Percentiles rank a stretch among this genome's conserved stretches.
phyloP scores from a whole-genome alignment of 2,797 vertebrate genomes.

The Ambastaia sidthimunki region DNA sequence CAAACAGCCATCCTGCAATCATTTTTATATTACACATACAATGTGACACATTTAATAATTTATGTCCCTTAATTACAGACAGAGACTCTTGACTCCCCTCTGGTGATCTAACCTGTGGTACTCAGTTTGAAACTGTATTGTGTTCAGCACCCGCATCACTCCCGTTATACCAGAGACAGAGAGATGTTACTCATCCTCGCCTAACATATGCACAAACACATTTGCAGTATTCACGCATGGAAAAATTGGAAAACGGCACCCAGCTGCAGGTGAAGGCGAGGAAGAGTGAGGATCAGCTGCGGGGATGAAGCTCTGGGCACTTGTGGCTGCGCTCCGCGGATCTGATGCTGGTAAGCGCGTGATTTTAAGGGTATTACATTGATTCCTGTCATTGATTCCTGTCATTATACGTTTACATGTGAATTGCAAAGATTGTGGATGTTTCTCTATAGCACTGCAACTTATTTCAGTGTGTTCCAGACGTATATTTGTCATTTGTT shows the following conservation, averaged over 20 bases:
- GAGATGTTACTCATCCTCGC: neutral
- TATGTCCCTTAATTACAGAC: conserved; percentile 45
- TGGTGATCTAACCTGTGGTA: conserved; percentile 52
- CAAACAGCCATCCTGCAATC: neutral
- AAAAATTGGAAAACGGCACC: conserved; percentile 37
- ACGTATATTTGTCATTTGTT: too few species aligned
- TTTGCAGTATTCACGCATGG: neutral
- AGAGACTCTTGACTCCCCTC: conserved; percentile 43
- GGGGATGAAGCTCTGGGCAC: conserved; percentile 43
- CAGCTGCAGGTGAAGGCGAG: conserved; percentile 42
- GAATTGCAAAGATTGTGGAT: too few species aligned
- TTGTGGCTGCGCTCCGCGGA: conserved; percentile 48
- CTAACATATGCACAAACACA: conserved; percentile 7
- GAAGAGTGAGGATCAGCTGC: conserved; percentile 23
- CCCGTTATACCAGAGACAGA: neutral
- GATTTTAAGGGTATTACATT: neutral
- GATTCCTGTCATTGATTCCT: neutral
- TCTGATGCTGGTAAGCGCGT: conserved; percentile 34
- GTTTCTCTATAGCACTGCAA: too few species aligned
- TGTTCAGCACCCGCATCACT: conserved; percentile 25
- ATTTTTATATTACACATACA: neutral
- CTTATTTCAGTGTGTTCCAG: too few species aligned
- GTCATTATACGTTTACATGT: neutral
- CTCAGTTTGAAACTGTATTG: conserved; percentile 48
- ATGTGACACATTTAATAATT: conserved; percentile 46